These are phyloP conservation scores for Drosophila nigritarsus DNA, from an alignment of 2,888 invertebrate species.

Conservation along the genomic window DNA sequence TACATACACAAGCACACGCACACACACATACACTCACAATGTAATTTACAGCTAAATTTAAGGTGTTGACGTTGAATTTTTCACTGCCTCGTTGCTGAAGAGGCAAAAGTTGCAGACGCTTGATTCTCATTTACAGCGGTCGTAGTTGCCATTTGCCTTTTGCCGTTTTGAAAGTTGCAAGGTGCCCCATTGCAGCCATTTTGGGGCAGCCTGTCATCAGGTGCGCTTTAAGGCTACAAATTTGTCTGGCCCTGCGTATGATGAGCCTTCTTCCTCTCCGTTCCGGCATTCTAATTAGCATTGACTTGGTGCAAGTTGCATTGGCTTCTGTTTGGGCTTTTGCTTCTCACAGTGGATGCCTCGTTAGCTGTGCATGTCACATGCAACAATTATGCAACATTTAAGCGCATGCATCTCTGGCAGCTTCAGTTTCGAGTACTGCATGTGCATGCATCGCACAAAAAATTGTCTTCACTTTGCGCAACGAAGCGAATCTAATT, in stretches of 20 bases:
- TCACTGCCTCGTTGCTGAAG: conserved; percentile 23
- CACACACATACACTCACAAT: conserved; percentile 1
- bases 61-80: conserved; percentile 64
- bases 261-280: conserved; percentile 26
- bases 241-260: conserved; percentile 43
- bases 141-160: conserved; percentile 15
- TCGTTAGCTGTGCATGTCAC: conserved; percentile 67
- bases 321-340: conserved; percentile 16
- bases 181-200: conserved; percentile 15
- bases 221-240: conserved; percentile 45
- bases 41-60: conserved; percentile 28
- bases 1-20: conserved; percentile 12
- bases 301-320: conserved; percentile 47
- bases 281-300: conserved; percentile 62
- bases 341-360: conserved; percentile 31
- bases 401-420: conserved; percentile 42
- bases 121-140: conserved; percentile 8
- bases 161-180: conserved; percentile 8
- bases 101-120: conserved; percentile 12
- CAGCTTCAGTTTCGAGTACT: conserved; percentile 8
- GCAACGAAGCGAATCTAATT: neutral
- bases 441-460: conserved; percentile 10
- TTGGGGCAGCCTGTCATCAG: conserved; percentile 56
- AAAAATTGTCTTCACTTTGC: neutral
- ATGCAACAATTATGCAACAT: conserved; percentile 66